phyloP scores from a whole-genome alignment of 2,888 invertebrate species.

The Eupithecia subfuscata region DNA sequence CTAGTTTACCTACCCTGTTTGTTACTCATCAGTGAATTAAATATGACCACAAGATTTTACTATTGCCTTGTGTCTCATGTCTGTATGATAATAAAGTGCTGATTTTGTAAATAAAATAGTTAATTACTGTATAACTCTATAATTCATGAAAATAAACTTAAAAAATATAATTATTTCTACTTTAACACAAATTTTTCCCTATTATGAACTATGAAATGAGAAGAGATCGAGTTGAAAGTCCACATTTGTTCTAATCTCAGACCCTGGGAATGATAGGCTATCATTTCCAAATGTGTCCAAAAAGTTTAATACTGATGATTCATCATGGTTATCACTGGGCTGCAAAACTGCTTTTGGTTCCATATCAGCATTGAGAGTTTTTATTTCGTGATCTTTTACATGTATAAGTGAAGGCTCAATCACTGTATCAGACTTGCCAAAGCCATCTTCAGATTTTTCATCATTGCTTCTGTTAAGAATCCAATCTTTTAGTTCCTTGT shows the following conservation, averaged over 20 bases:
- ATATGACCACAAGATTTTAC: neutral
- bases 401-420: constrained; percentile 69
- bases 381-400: constrained; percentile 54
- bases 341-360: constrained; percentile 40
- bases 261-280: constrained; percentile 69
- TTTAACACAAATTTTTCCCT: constrained; percentile 39
- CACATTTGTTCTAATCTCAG: constrained; percentile 74
- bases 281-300: constrained; percentile 73
- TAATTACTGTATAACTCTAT: constrained; percentile 44
- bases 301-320: constrained; percentile 75
- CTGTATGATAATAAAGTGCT: neutral
- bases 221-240: constrained; percentile 78
- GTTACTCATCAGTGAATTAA: neutral
- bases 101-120: constrained; percentile 34
- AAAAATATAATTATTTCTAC: constrained; percentile 44
- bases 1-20: neutral
- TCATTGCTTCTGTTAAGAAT: constrained; percentile 57
- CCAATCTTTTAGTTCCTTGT: constrained; percentile 65
- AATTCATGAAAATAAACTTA: constrained; percentile 50
- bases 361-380: constrained; percentile 42
- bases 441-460: constrained; percentile 64
- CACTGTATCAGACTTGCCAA: constrained; percentile 61
- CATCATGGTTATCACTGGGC: constrained; percentile 52
- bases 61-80: constrained; percentile 8
- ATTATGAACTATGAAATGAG: constrained; percentile 69